Evolutionary conservation across 2,113 vertebrate genomes (phyloP).

Genomic region (Onychostruthus taczanowskii): DNA sequence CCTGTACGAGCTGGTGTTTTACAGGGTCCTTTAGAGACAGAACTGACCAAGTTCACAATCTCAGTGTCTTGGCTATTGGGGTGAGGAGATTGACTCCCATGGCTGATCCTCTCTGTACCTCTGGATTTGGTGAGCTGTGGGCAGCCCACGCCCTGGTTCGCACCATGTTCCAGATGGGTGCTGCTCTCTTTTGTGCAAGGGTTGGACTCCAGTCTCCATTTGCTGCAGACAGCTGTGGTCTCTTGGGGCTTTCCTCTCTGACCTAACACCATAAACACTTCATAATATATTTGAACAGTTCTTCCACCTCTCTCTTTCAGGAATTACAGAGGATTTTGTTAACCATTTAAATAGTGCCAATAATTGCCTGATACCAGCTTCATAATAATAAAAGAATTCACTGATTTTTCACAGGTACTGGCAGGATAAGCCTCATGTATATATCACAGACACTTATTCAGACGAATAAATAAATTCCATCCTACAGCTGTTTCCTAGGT

Average conservation of each 20-base stretch:
- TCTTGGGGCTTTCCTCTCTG: not conserved
- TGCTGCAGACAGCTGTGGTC: not conserved
- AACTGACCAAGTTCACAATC: not conserved
- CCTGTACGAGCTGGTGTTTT: not conserved
- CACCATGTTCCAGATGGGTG: not conserved
- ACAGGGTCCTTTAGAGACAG: not conserved
- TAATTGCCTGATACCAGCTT: not conserved
- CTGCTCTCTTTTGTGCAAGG: not conserved
- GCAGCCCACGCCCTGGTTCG: not conserved
- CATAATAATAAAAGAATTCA: not conserved
- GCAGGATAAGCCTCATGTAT: not conserved
- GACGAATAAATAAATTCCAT: conserved; percentile 52
- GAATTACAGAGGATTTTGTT: not conserved
- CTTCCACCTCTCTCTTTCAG: not conserved
- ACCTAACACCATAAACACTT: not conserved
- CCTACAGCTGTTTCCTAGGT: conserved; percentile 66
- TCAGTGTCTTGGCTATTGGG: not conserved
- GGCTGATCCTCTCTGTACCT: not conserved
- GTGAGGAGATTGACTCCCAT: not conserved
- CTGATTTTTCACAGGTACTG: not conserved
- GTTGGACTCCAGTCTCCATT: not conserved
- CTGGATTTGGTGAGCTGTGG: not conserved
- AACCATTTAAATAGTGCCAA: not conserved
- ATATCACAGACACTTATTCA: conserved; percentile 31
- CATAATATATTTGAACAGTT: not conserved